Base-by-base conservation (phyloP, 2,113 vertebrate genomes). In the Megaceryle torquata region DNA sequence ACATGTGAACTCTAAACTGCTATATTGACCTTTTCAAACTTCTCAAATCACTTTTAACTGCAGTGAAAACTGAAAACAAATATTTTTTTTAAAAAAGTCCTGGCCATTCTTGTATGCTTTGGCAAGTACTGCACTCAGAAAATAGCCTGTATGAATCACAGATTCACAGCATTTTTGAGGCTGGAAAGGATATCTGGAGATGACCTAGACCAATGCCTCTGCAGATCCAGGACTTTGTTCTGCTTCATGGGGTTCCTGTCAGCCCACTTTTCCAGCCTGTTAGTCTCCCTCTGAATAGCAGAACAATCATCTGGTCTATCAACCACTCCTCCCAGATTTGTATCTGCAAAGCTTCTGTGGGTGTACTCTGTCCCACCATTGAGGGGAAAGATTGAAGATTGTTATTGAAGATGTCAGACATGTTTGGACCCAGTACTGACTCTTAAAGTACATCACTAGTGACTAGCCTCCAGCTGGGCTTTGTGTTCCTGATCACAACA, bases 91-190 rank as follows among this genome's bases (percentile, higher is more conserved):
- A 44, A 39, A 39, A 51, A 76, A 48, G 53, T 33, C 4, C 13
- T 68, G 3, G 1, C 5, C 2, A 5, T 51, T 3, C 1, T 60
- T 35, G 26, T 5, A n/a, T 26, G 9, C 5, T 86, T 54, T 65
- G 18, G 3, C 2, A 74, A 60, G 25, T 35, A 65, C 4, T 2
- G 10, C 4, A 33, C 15, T n/a, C 44, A 75, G 60, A 75, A 78
- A 60, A 70, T 6, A 56, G 7, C 24, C 31, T 64, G 44, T 31
- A 44, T 35, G 24, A 44, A 86, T 64, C 22, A 56, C 19, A 31
- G 22, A 78, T 39, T 15, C 26, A 48, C 26, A 53, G 28, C 28
- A 50, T 19, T 59, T 78, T 54, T 14, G 39, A 65, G 13, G 7
- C 17, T 70, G 25, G 28, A 79, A 64, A 64, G 15, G 14, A 56